Conservation (phyloP, 2,797 vertebrate genomes). For the Mallotus villosus region DNA sequence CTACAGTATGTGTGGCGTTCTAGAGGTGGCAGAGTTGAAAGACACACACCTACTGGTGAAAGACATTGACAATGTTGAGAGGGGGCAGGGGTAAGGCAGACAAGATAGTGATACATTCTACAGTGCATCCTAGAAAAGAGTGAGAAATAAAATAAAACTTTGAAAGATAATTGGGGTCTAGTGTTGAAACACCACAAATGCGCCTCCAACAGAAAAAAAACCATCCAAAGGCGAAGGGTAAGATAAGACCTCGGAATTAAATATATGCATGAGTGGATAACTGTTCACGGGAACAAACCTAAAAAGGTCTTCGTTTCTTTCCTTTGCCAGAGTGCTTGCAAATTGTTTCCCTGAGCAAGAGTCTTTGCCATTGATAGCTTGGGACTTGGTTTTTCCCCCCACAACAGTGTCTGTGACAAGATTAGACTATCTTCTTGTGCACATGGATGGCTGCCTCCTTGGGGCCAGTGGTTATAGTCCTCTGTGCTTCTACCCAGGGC, state of each 20-base stretch:
- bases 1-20: background rate
- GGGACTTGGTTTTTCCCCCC: constrained; percentile 30
- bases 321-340: constrained; percentile 44
- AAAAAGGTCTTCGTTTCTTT: constrained; percentile 25
- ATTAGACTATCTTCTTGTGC: constrained; percentile 71
- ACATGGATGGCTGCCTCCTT: constrained; percentile 73
- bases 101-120: constrained; percentile 9
- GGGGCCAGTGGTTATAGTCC: constrained; percentile 40
- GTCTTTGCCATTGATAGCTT: constrained; percentile 52
- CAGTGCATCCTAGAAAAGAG: background rate
- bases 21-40: background rate
- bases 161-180: constrained; percentile 14
- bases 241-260: constrained; percentile 35
- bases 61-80: constrained; percentile 3
- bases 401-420: constrained; percentile 61
- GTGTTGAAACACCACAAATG: constrained; percentile 8
- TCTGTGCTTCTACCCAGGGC: constrained; percentile 44
- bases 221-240: constrained; percentile 41
- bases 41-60: constrained; percentile 26
- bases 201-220: constrained; percentile 22
- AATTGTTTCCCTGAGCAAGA: constrained; percentile 53
- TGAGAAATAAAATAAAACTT: constrained; percentile 26
- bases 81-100: constrained; percentile 1
- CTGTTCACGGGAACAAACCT: constrained; percentile 30
- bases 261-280: constrained; percentile 42